Evolutionary conservation across 2,888 invertebrate genomes (phyloP), one percentile per base, ranked within the genome.

Genomic region (Hemistola chrysoprasaria): DNA sequence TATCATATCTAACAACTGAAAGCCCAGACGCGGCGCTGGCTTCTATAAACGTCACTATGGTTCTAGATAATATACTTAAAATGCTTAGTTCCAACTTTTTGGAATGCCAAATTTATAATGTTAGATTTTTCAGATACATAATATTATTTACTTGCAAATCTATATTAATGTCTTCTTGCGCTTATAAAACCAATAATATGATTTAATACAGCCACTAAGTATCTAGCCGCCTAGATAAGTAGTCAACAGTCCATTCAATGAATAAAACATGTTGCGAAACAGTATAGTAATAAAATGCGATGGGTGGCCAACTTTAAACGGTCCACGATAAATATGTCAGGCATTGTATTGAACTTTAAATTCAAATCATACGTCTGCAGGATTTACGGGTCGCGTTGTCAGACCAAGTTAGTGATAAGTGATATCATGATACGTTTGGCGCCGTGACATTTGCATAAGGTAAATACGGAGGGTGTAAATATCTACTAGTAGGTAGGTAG

Each of bases 291-390:
- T 48, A 52, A 44, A 54, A 37, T 38, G 20, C 47, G 32, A 47
- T 57, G 58, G 48, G 48, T 55, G 50, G 41, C 45, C 41, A 47
- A 32, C 30, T 47, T 46, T 44, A 45, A 56, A 43, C 39, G 46
- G 49, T 38, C 25, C 43, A 30, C 33, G 20, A 63, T 70, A 62
- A 70, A 68, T 62, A 62, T 58, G 40, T 47, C 38, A 42, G 23
- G 44, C 27, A 36, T 48, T 48, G 40, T 40, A 42, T 44, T 31
- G 32, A 42, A 37, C 22, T 45, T 59, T 53, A 42, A 56, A 78
- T 78, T 77, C 74, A 59, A 59, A 51, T 50, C 73, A 65, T 63
- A 57, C 25, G 53, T 41, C 11, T 36, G 45, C 35, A 61, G 56
- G 59, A 65, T 64, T 65, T 69, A 63, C 46, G 54, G 53, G 48